Evolutionary conservation across 2,797 vertebrate genomes (phyloP).

Genomic region (Cyclura pinguis): DNA sequence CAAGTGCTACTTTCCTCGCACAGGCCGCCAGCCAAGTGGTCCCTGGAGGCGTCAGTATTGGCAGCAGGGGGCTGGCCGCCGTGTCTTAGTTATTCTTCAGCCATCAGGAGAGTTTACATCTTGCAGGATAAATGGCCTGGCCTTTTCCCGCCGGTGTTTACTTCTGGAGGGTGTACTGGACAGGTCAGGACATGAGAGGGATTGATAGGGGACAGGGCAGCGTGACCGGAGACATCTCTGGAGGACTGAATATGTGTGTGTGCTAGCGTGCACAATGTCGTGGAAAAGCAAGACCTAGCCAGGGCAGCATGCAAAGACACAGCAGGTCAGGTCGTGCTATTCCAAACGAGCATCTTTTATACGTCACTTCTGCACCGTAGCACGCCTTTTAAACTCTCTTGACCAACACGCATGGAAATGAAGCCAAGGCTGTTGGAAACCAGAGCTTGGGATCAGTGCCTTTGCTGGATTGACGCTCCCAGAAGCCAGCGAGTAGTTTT

Average conservation of each 20-base stretch:
- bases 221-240: background rate
- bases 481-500: too few species aligned
- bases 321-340: background rate
- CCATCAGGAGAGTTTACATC: constrained; percentile 37
- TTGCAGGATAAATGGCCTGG: constrained; percentile 31
- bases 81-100: constrained; percentile 13
- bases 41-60: background rate
- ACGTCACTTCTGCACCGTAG: background rate
- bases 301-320: background rate
- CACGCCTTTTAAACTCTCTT: too few species aligned
- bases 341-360: background rate
- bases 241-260: background rate
- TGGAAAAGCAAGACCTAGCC: background rate
- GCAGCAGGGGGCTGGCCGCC: background rate
- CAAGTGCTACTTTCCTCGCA: background rate
- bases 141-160: constrained; percentile 40
- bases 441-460: too few species aligned
- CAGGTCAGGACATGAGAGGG: constrained; percentile 18
- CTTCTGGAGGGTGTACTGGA: constrained; percentile 4
- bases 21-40: background rate
- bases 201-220: background rate
- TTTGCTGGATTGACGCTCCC: too few species aligned
- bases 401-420: too few species aligned
- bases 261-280: rapidly evolving
- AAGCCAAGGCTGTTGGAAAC: too few species aligned